Evolutionary conservation across 2,888 invertebrate species (phyloP).

Genomic region (Oscheius sp.): DNA sequence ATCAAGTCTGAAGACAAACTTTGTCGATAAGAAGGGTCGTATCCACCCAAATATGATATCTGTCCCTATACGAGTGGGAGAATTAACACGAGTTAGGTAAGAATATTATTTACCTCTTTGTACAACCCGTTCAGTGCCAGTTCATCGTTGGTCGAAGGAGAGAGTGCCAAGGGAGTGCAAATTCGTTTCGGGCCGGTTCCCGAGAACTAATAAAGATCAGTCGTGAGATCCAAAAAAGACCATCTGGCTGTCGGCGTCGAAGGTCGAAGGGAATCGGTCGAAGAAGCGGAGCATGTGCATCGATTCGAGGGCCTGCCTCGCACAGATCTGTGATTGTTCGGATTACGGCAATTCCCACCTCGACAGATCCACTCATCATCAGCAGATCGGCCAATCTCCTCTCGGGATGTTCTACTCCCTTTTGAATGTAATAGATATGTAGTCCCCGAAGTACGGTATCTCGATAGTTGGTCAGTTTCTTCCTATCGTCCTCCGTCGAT

Average conservation of each 20-base stretch:
- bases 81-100: slow-evolving; percentile 6
- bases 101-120: not conserved
- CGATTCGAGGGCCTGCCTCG: slow-evolving; percentile 42
- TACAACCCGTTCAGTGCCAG: slow-evolving; percentile 10
- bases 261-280: slow-evolving; percentile 38
- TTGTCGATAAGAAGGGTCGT: slow-evolving; percentile 63
- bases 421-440: slow-evolving; percentile 22
- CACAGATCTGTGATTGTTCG: slow-evolving; percentile 33
- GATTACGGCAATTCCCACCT: slow-evolving; percentile 15
- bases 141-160: slow-evolving; percentile 18
- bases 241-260: slow-evolving; percentile 39
- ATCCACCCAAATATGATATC: slow-evolving; percentile 58
- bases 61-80: slow-evolving; percentile 60
- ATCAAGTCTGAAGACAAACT: slow-evolving; percentile 62
- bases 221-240: slow-evolving; percentile 39
- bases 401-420: slow-evolving; percentile 14
- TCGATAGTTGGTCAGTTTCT: slow-evolving; percentile 30
- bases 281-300: slow-evolving; percentile 48
- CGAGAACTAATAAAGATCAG: not conserved
- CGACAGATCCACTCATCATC: slow-evolving; percentile 41
- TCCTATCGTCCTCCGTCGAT: slow-evolving; percentile 36
- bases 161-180: slow-evolving; percentile 9
- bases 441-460: slow-evolving; percentile 42
- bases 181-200: slow-evolving; percentile 29
- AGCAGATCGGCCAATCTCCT: slow-evolving; percentile 32